These are phyloP conservation scores for Cynoglossus semilaevis DNA, from an alignment of 2,113 vertebrate species.

Conservation along the genomic window DNA sequence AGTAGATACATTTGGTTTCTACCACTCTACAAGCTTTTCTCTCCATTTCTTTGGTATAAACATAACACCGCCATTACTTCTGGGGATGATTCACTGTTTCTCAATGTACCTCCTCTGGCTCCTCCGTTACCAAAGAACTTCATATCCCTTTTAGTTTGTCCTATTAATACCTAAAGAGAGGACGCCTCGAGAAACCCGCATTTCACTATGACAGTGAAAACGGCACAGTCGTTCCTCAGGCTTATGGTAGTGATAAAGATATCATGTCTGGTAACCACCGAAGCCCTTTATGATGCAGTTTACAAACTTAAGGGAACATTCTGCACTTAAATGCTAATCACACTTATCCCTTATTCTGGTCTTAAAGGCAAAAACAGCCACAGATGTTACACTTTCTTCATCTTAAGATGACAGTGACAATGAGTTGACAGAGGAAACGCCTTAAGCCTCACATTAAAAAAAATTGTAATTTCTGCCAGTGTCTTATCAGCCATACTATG, in stretches of 20 bases:
- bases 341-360: too few relatives aligned
- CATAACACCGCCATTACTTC: constrained; percentile 30
- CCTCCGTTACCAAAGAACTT: constrained; percentile 48
- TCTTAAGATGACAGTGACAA: too few relatives aligned
- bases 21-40: constrained; percentile 33
- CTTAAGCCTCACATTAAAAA: too few relatives aligned
- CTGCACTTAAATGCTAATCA: too few relatives aligned
- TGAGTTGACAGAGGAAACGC: too few relatives aligned
- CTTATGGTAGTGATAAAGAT: constrained; percentile 20
- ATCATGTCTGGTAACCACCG: constrained; percentile 19
- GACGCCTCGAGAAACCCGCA: constrained; percentile 33
- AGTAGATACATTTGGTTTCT: constrained; percentile 15
- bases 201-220: constrained; percentile 41
- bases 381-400: too few relatives aligned
- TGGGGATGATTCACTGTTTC: constrained; percentile 34
- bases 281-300: neutral
- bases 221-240: constrained; percentile 8
- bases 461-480: too few relatives aligned
- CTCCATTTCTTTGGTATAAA: constrained; percentile 25
- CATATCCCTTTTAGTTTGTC: constrained; percentile 45
- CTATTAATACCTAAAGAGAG: constrained; percentile 59
- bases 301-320: too few relatives aligned
- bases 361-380: too few relatives aligned
- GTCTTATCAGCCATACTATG: too few relatives aligned
- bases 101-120: constrained; percentile 46